Base-by-base conservation (phyloP, 2,113 vertebrate species). In the Oryzias javanicus region DNA sequence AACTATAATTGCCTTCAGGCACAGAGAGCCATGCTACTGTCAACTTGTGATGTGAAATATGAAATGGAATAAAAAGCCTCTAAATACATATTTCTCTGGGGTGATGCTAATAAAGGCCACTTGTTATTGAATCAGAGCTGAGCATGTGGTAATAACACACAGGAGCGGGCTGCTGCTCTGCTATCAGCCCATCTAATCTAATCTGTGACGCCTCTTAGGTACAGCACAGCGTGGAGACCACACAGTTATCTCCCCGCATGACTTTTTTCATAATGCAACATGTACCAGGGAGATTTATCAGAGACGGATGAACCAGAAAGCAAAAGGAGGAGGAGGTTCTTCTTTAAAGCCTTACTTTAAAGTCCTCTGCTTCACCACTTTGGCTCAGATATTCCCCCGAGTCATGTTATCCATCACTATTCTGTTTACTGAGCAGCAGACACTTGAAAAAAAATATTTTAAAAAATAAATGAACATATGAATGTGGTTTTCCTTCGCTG, bases 291-390 rank as follows among this genome's bases (percentile, higher is more conserved):
- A 55, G 53, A 69, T 77, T 71, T 56, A 48, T 52, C 53, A 3
- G 40, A 72, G 81, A 88, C 70, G 77, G 68, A 81, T 79, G 77
- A 83, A 48, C 22, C 10, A 0, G 10, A 62, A 51, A 64, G 62
- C 53, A 72, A 76, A 70, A 63, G 41, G 70, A 20, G 41, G 70
- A 20, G 62, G 56, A 27, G 67, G 57, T 70, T 35, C 58, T 22
- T 40, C 52, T 65, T 40, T 22, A 25, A 69, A 72, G 67, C 70
- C 47, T 78, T 70, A 56, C 60, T 59, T 57, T 13, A n/a, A 16
- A 59, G 67, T 55, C 65, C 40, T 65, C 22, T n/a, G 14, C 51
- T 67, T 77, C 61, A 75, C 77, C 62, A 63, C 70, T 68, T 56
- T 72, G 41, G 63, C 49, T 49, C 65, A 20, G 49, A 67, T 46